phyloP scores from a whole-genome alignment of 2,888 invertebrate species.

The Megastigmus dorsalis region DNA sequence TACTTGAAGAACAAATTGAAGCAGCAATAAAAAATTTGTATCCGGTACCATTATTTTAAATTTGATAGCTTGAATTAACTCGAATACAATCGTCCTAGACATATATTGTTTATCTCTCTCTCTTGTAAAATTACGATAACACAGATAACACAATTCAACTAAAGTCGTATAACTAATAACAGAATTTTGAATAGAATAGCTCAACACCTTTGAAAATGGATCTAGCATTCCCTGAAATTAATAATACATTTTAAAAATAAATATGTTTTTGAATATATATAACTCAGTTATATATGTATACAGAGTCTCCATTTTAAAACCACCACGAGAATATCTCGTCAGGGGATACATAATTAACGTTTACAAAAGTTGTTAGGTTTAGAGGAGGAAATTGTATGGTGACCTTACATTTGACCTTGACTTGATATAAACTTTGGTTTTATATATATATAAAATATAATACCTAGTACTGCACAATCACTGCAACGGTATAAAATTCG shows the following conservation, averaged over 20 bases:
- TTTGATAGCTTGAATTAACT: constrained; percentile 95
- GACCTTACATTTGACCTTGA: too few relatives aligned
- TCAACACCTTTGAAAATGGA: constrained; percentile 95
- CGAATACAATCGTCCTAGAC: constrained; percentile 93
- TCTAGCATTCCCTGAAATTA: constrained; percentile 85
- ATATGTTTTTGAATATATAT: too few relatives aligned
- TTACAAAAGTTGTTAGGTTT: too few relatives aligned
- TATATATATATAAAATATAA: too few relatives aligned
- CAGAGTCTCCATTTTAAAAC: too few relatives aligned
- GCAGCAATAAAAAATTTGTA: constrained; percentile 92
- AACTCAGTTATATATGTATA: too few relatives aligned
- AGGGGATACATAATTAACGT: too few relatives aligned
- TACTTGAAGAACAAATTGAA: constrained; percentile 90
- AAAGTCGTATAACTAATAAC: constrained; percentile 86
- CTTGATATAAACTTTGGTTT: too few relatives aligned
- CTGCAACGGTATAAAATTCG: too few relatives aligned
- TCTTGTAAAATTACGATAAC: constrained; percentile 89
- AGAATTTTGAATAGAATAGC: constrained; percentile 93
- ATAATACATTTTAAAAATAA: neutral
- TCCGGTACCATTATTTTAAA: constrained; percentile 97
- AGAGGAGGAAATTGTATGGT: too few relatives aligned
- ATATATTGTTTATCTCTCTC: constrained; percentile 96
- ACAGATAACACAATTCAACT: constrained; percentile 91
- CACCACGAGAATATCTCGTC: too few relatives aligned
- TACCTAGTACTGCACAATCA: too few relatives aligned